phyloP scores from a whole-genome alignment of 2,888 invertebrate species.

The Sussaba pulchella region DNA sequence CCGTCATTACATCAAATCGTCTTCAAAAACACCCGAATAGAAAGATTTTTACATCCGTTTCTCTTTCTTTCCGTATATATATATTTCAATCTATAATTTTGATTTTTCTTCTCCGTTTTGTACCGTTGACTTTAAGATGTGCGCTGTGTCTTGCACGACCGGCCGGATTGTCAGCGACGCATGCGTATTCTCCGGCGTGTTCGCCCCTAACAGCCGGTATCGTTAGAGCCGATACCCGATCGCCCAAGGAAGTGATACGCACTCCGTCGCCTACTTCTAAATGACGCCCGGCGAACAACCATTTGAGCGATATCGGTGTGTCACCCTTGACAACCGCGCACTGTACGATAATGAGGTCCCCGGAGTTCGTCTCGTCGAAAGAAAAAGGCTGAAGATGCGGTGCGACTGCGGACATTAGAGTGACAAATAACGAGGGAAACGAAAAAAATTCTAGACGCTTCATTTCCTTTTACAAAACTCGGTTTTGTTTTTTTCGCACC shows the following conservation, averaged over 20 bases:
- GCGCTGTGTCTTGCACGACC: slow-evolving; percentile 90
- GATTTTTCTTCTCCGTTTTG: slow-evolving; percentile 56
- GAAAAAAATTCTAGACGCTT: too few species aligned
- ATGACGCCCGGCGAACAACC: slow-evolving; percentile 83
- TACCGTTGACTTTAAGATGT: slow-evolving; percentile 91
- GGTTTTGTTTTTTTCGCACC: too few species aligned
- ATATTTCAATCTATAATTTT: slow-evolving; percentile 59
- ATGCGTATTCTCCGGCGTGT: slow-evolving; percentile 92
- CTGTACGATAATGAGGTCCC: slow-evolving; percentile 86
- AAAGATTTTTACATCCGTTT: too few species aligned
- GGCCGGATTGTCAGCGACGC: slow-evolving; percentile 90
- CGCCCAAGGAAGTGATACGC: slow-evolving; percentile 83
- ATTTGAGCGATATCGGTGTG: slow-evolving; percentile 80
- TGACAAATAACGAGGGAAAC: slow-evolving; percentile 4
- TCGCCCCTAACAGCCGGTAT: slow-evolving; percentile 89
- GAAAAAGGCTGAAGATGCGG: slow-evolving; percentile 85
- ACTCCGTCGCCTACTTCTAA: slow-evolving; percentile 82
- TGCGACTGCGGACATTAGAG: slow-evolving; percentile 77
- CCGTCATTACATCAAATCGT: slow-evolving; percentile 8
- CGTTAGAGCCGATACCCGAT: slow-evolving; percentile 86
- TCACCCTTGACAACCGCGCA: slow-evolving; percentile 88
- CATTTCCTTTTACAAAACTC: background rate
- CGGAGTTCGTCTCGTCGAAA: slow-evolving; percentile 85
- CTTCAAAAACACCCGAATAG: too few species aligned
- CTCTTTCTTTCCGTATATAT: too few species aligned